Evolutionary conservation across 2,888 invertebrate genomes (phyloP).

Genomic region (Esperia sulphurella): DNA sequence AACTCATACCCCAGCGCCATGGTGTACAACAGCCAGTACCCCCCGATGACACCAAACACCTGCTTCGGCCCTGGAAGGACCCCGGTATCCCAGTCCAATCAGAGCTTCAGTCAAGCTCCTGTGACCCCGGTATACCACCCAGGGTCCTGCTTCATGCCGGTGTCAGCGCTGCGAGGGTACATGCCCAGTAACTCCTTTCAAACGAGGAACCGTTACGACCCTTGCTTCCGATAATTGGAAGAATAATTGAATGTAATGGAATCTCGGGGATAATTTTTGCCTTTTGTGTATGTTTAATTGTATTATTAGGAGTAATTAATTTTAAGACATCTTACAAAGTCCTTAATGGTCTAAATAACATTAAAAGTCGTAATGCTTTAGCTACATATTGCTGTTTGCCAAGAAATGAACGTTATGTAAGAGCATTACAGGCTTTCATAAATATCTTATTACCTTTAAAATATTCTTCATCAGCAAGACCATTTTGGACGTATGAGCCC

Average conservation of each 20-base stretch:
- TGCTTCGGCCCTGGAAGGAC: slow-evolving; percentile 30
- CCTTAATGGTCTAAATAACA: too few species aligned
- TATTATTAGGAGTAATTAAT: too few species aligned
- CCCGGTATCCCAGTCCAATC: slow-evolving; percentile 13
- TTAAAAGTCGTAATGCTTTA: too few species aligned
- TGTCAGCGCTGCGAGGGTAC: slow-evolving; percentile 32
- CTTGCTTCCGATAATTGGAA: slow-evolving; percentile 18
- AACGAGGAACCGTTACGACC: slow-evolving; percentile 13
- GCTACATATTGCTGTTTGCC: too few species aligned
- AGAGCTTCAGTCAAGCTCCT: slow-evolving; percentile 21
- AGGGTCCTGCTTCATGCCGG: slow-evolving; percentile 47
- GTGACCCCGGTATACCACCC: slow-evolving; percentile 28
- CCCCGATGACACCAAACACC: slow-evolving; percentile 22
- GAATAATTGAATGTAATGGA: slow-evolving; percentile 17
- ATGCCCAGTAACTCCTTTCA: neutral
- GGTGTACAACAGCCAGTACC: slow-evolving; percentile 7
- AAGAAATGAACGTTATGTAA: too few species aligned
- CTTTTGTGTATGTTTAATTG: neutral
- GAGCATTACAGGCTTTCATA: too few species aligned
- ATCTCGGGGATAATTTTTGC: slow-evolving; percentile 23
- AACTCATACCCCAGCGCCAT: slow-evolving; percentile 19
- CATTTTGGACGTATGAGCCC: too few species aligned
- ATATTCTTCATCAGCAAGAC: too few species aligned
- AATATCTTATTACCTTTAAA: too few species aligned
- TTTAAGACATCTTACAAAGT: too few species aligned